A percentile compares a stretch with the other conserved stretches of the same genome.
Evolutionary conservation across 1,140 invertebrate species (phyloP).

Genomic region (Theocolax elegans): DNA sequence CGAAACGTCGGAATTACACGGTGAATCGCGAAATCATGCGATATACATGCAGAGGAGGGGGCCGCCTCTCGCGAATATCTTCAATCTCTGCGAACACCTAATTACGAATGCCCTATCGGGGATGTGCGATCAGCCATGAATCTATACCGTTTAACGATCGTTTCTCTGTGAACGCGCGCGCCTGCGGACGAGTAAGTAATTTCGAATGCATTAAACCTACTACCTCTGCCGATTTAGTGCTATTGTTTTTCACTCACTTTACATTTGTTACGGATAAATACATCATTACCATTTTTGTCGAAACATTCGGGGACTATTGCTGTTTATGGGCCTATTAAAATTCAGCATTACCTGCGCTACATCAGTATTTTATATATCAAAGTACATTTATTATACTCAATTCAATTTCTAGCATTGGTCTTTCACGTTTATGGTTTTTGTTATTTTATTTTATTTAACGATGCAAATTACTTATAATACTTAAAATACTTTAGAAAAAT

Average conservation of each 20-base stretch:
- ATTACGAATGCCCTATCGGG: slow-evolving; percentile 37
- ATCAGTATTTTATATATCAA: neutral
- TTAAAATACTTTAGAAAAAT: no score
- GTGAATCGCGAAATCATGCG: neutral
- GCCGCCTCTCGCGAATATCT: slow-evolving; percentile 11
- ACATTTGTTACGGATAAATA: neutral
- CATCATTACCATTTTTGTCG: neutral
- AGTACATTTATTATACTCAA: neutral
- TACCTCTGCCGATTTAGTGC: slow-evolving; percentile 8
- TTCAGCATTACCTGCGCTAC: no score
- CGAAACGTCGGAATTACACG: slow-evolving; percentile 18
- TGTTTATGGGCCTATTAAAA: no score
- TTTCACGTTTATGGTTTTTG: no score
- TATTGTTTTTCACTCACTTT: slow-evolving; percentile 37
- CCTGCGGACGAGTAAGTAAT: slow-evolving; percentile 25
- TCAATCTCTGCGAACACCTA: slow-evolving; percentile 35
- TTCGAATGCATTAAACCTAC: slow-evolving; percentile 30
- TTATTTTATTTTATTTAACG: no score
- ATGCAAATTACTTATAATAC: no score
- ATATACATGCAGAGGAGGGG: no score
- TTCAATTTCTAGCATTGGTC: no score
- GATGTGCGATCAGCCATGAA: slow-evolving; percentile 38
- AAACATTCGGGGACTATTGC: no score
- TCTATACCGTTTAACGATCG: slow-evolving; percentile 27
- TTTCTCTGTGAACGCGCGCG: neutral